Evolutionary conservation across 2,113 vertebrate genomes (phyloP).

Genomic region (Upupa epops): DNA sequence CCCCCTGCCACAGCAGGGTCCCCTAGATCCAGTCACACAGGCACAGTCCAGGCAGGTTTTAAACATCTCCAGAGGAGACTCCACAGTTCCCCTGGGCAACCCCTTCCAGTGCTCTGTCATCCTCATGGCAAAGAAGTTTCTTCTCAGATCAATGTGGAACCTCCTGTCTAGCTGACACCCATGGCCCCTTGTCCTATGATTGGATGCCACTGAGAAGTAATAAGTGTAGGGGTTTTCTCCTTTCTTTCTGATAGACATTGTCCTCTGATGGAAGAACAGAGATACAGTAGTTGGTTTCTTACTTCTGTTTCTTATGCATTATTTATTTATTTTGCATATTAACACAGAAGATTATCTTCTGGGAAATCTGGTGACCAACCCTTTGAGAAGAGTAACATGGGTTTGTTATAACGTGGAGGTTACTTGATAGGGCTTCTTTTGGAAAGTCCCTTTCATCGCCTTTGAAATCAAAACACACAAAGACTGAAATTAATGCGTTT

Average conservation of each 20-base stretch:
- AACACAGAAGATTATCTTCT: not conserved
- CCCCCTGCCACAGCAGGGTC: too few relatives aligned
- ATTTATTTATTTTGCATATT: not conserved
- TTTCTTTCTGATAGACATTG: not conserved
- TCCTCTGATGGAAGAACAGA: not conserved
- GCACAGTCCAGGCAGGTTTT: too few relatives aligned
- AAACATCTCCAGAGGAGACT: too few relatives aligned
- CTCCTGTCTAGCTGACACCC: too few relatives aligned
- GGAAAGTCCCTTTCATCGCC: slow-evolving; percentile 48
- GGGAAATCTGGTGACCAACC: not conserved
- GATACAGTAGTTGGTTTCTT: not conserved
- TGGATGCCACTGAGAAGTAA: too few relatives aligned
- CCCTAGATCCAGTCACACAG: too few relatives aligned
- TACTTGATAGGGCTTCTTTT: not conserved
- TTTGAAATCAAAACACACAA: slow-evolving; percentile 18
- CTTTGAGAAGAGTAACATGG: not conserved
- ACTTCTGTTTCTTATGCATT: not conserved
- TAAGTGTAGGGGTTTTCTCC: not conserved
- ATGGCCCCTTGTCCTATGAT: too few relatives aligned
- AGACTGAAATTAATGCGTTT: not conserved
- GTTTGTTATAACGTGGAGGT: slow-evolving; percentile 4
- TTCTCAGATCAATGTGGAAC: too few relatives aligned
- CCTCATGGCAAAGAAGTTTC: too few relatives aligned
- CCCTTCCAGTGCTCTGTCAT: too few relatives aligned
- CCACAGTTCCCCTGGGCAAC: too few relatives aligned